Percentiles rank a stretch among this genome's conserved stretches.
phyloP scores from a whole-genome alignment of 2,797 vertebrate genomes.

The Dryobates pubescens region DNA sequence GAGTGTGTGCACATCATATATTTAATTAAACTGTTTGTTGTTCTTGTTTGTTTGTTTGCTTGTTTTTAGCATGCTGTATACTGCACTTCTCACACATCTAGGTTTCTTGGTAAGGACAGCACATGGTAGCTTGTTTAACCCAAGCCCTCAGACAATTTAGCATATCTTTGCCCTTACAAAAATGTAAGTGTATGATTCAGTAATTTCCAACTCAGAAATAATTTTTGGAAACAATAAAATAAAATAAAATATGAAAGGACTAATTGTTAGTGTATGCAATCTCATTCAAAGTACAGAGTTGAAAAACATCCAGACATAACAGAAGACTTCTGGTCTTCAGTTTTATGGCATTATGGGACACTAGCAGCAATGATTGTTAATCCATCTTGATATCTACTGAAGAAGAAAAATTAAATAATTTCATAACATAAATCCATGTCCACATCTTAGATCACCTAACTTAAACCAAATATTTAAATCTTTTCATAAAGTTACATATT shows the following conservation, averaged over 20 bases:
- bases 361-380: neutral
- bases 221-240: neutral
- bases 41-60: neutral
- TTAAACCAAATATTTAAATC: constrained; percentile 40
- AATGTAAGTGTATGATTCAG: neutral
- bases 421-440: neutral
- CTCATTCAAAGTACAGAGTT: neutral
- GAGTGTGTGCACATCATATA: neutral
- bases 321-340: neutral
- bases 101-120: neutral
- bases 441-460: neutral
- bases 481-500: constrained; percentile 33
- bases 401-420: neutral
- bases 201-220: neutral
- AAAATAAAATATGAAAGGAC: neutral
- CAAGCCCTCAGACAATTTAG: neutral
- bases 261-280: neutral
- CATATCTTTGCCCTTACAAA: neutral
- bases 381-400: neutral
- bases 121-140: neutral
- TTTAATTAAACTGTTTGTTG: neutral
- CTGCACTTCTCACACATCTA: neutral
- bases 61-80: neutral
- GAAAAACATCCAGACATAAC: neutral
- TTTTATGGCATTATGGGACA: neutral